phyloP scores from a whole-genome alignment of 2,888 invertebrate genomes.

The Drosophila nr. medialis region DNA sequence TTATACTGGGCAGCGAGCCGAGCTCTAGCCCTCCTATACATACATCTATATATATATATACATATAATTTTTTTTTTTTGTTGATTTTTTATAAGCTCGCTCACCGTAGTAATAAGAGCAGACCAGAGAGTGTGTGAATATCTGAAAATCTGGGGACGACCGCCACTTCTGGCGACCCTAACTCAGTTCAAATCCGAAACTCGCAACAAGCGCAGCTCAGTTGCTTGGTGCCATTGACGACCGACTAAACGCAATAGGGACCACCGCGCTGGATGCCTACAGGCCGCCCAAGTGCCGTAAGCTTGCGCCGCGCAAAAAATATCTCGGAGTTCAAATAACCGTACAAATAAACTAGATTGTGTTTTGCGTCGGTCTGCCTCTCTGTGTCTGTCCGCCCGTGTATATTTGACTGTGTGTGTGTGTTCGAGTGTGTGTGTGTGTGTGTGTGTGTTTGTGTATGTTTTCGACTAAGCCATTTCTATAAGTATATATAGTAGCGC shows the following conservation, averaged over 20 bases:
- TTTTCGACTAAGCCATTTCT: constrained; percentile 53
- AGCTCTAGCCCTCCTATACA: constrained; percentile 9
- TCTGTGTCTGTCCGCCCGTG: constrained; percentile 13
- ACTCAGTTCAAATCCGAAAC: constrained; percentile 60
- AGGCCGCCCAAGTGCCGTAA: constrained; percentile 39
- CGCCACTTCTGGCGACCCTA: constrained; percentile 45
- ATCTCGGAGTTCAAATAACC: constrained; percentile 72
- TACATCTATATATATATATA: background rate
- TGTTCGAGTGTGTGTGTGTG: constrained; percentile 15
- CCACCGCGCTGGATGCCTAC: constrained; percentile 33
- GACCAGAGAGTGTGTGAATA: constrained; percentile 27
- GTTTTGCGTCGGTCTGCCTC: constrained; percentile 34
- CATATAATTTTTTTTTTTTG: constrained; percentile 3
- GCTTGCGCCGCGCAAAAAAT: constrained; percentile 52
- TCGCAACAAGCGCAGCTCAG: constrained; percentile 61
- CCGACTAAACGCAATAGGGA: constrained; percentile 41
- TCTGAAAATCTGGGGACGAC: constrained; percentile 35
- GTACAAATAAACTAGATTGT: constrained; percentile 75
- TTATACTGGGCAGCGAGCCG: constrained; percentile 32
- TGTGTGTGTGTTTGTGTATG: constrained; percentile 24
- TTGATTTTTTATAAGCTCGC: constrained; percentile 48
- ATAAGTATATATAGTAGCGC: constrained; percentile 74
- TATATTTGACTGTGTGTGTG: constrained; percentile 7
- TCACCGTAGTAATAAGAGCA: constrained; percentile 36
- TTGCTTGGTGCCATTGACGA: constrained; percentile 60